phyloP scores from a whole-genome alignment of 2,797 vertebrate species.

The Typhlichthys subterraneus region DNA sequence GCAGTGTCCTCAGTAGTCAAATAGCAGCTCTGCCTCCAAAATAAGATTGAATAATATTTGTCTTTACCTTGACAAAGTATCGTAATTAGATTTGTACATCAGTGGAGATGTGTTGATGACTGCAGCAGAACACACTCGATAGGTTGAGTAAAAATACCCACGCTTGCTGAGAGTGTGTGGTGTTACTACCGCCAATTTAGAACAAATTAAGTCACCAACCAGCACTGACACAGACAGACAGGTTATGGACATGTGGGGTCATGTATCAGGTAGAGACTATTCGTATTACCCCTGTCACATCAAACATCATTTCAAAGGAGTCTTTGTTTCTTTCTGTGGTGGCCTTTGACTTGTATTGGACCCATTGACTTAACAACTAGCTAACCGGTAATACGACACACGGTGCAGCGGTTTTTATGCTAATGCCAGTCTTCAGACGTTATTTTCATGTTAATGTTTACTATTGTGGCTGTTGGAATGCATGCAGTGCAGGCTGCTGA shows the following conservation, averaged over 20 bases:
- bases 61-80: too few relatives aligned
- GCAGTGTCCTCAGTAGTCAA: not conserved
- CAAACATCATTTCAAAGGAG: slow-evolving; percentile 3
- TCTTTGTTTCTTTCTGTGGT: slow-evolving; percentile 7
- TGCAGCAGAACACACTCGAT: too few relatives aligned
- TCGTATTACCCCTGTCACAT: not conserved
- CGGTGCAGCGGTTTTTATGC: too few relatives aligned
- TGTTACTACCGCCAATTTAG: too few relatives aligned
- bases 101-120: too few relatives aligned
- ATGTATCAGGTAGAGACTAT: not conserved
- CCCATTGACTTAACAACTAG: slow-evolving; percentile 1
- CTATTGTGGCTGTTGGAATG: slow-evolving; percentile 4
- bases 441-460: slow-evolving; percentile 30
- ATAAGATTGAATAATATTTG: too few relatives aligned
- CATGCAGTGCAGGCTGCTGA: slow-evolving; percentile 14
- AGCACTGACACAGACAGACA: not conserved
- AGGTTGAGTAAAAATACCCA: too few relatives aligned
- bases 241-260: not conserved
- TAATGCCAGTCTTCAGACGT: slow-evolving; percentile 3
- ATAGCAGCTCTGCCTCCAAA: too few relatives aligned
- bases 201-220: not conserved
- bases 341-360: slow-evolving; percentile 30
- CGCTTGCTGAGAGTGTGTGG: too few relatives aligned
- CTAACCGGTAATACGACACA: not conserved
- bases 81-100: too few relatives aligned